Evolutionary conservation across 2,113 vertebrate genomes (phyloP), one percentile per base, ranked within the genome.

Genomic region (Poeciliopsis prolifica): DNA sequence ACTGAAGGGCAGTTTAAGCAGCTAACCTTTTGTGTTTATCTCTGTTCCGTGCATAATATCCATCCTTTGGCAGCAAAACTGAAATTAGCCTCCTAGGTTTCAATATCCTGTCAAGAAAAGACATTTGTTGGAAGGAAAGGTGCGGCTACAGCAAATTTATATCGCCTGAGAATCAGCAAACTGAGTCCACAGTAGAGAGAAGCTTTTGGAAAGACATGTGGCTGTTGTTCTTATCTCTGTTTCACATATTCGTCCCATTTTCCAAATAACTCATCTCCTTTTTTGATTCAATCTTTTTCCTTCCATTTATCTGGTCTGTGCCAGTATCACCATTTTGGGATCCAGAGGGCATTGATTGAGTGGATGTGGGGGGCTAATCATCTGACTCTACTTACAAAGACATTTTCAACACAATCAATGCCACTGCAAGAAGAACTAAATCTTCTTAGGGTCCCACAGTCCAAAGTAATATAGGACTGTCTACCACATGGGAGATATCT

Each of bases 401-500:
- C 86, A 86, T 91, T 86, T 87, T 81, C 86, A 63, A 77, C 75
- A 82, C 90, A 91, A 91, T 93, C 88, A 91, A 91, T 92, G 86
- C 74, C 77, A 74, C 75, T 81, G 79, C 81, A 82, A 89, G 70
- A 74, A 83, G 86, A 86, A 78, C 69, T 89, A 79, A 91, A 90
- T 91, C 79, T 77, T 79, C 80, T 71, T 65, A 74, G 75, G 26
- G 37, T 84, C 75, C 70, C 77, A 69, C 33, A n/a, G 28, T 64
- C 67, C 37, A 69, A 72, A 37, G 63, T 86, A 74, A 82, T 83
- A 83, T 62, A 76, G 68, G 42, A 44, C 48, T 60, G 58, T 85
- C 76, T 62, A 22, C 72, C 70, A 79, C 31, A 51, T 44, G 67
- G 78, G 62, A 54, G 76, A 84, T 78, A 75, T 82, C 70, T 48